Percentiles rank a stretch among this genome's conserved stretches.
phyloP scores from a whole-genome alignment of 1,140 invertebrate genomes.

The Drosophila pseudoobscura region DNA sequence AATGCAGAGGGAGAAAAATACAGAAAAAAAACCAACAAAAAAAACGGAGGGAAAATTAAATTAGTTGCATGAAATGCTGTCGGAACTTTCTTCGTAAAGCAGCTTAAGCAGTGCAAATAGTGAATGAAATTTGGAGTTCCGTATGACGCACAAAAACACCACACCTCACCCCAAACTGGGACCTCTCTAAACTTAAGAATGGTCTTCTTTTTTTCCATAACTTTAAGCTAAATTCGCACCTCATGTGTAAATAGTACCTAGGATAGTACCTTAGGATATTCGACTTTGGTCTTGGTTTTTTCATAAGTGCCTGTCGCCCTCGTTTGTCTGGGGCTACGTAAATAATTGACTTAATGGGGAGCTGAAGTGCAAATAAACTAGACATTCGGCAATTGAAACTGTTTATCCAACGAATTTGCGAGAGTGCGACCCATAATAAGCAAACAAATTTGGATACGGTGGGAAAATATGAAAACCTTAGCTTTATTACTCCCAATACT shows the following conservation, averaged over 20 bases:
- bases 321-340: slow-evolving; percentile 1
- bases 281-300: background rate
- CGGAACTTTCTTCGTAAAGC: slow-evolving; percentile 19
- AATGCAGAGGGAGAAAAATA: background rate
- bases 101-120: slow-evolving; percentile 12
- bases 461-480: too few relatives aligned
- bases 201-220: background rate
- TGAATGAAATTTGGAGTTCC: slow-evolving; percentile 15
- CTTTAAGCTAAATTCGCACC: background rate
- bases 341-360: slow-evolving; percentile 19
- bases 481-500: background rate
- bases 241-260: too few relatives aligned
- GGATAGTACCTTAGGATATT: slow-evolving; percentile 2
- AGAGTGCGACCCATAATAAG: slow-evolving; percentile 17
- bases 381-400: slow-evolving; percentile 43
- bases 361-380: slow-evolving; percentile 22
- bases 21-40: background rate
- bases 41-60: slow-evolving; percentile 40
- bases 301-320: background rate
- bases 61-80: slow-evolving; percentile 52
- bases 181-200: background rate
- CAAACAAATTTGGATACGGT: background rate
- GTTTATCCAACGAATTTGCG: slow-evolving; percentile 45
- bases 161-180: too few relatives aligned
- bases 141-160: background rate